Base-by-base conservation (phyloP, 2,888 invertebrate genomes). In the Halictus quadricinctus region DNA sequence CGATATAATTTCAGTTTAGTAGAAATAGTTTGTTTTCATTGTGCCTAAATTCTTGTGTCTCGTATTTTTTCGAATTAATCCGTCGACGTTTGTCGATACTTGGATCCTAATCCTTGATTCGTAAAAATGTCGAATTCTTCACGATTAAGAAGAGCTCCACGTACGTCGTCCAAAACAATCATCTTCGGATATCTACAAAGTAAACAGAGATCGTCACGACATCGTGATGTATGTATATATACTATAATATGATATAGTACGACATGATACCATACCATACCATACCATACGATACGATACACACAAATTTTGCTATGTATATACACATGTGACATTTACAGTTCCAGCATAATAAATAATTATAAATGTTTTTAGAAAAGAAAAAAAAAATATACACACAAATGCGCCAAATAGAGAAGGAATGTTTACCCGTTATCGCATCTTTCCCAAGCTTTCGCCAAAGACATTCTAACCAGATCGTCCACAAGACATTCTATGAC, bases 41-140 rank as follows among this genome's bases (percentile, higher is more conserved):
- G 43, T 73, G 43, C 41, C 41, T n/a, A 72, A 43, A 46, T 64
- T 74, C 18, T 25, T 54, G 25, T 72, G 50, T n/a, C 58, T 58
- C 58, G 6, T 18, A 43, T 64, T 15, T 58, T 29, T 58, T 25
- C 64, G 2, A 43, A 36, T 72, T 69, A 70, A n/a, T 86, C 85
- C 21, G 75, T 83, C 21, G 43, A 13, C 13, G 80, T 84, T 25
- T 75, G 75, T 58, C 73, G 80, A 54, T 80, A 83, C 18, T 79
- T 86, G 2, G 90, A 88, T 66, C 94, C 94, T 50, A 94, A 84
- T 50, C 94, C 94, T 58, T 88, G 89, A 85, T 94, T 94, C 66
- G 94, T 94, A 75, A 94, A 94, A 72, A 94, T 88, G 74, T 94
- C 93, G 77, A 94, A 94, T 83, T 94, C 94, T 54, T 94, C 93